Base-by-base conservation (phyloP, 2,888 invertebrate species). In the Phytoseiulus persimilis region DNA sequence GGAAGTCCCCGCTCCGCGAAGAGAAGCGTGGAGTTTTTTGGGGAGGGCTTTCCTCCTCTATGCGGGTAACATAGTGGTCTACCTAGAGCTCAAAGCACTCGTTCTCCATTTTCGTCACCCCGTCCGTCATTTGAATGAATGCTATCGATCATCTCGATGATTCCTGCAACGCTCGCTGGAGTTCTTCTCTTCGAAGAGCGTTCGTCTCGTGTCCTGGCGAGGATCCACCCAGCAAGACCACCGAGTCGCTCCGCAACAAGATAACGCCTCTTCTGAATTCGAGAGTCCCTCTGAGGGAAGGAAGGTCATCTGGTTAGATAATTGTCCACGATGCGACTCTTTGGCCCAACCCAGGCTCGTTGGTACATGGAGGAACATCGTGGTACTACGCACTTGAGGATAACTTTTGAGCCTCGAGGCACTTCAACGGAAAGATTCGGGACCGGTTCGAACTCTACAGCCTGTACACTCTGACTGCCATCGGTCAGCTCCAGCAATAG, bases 401-500 rank as follows among this genome's bases (percentile, higher is more conserved):
- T 33, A 14, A 87, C 31, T 32, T 87, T 87, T 14, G 87, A 87
- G 32, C 87, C 87, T 6, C 87, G 87, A 0, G 33, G 87, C 2
- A 87, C 45, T 39, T 33, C 87, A 39, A n/a, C 87, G 32, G 87
- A 31, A n/a, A 87, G 87, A 33, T 39, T 39, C n/a, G n/a, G 14
- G 28, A 87, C 87, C n/a, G 87, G 87, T 45, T 87, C 87, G 45
- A 87, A 87, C 45, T 87, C 87, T 6, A 87, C 31, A 9, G 87
- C 87, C 6, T 39, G 87, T n/a, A 87, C 31, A n/a, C 9, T 32
- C 28, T 45, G 45, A 39, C 87, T n/a, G 32, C 87, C 87, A 33
- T 87, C 87, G 0, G 39, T 87, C 18, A 87, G 33, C 11, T 87
- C 33, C 23, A 87, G 31, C n/a, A 87, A 33, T 3, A 87, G 87